A percentile compares a stretch with the other conserved stretches of the same genome.
Conservation (phyloP, 2,888 invertebrate genomes). For the Thereva nobilitata region DNA sequence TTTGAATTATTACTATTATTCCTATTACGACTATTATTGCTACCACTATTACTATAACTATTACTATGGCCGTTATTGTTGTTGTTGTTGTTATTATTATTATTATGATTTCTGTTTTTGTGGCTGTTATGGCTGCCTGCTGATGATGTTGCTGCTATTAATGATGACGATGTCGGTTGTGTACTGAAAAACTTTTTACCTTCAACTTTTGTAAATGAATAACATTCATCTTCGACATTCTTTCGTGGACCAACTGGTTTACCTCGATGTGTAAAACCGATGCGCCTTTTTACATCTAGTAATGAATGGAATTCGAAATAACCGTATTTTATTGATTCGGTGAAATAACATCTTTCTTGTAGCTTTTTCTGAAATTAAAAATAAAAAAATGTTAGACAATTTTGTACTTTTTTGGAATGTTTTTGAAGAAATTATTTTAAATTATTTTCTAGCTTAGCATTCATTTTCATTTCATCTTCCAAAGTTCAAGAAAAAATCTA, state of each 20-base stretch:
- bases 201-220: slow-evolving; percentile 55
- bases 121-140: slow-evolving; percentile 38
- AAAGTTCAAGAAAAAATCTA: no score
- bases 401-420: no score
- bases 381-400: slow-evolving; percentile 10
- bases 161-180: slow-evolving; percentile 30
- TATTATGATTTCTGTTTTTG: slow-evolving; percentile 40
- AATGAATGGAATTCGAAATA: slow-evolving; percentile 57
- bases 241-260: slow-evolving; percentile 56
- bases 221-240: slow-evolving; percentile 55
- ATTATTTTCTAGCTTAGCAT: no score
- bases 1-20: slow-evolving; percentile 30
- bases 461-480: no score
- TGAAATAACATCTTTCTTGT: slow-evolving; percentile 58
- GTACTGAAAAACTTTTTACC: slow-evolving; percentile 54
- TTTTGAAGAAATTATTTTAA: neutral
- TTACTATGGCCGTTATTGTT: slow-evolving; percentile 48
- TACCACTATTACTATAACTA: slow-evolving; percentile 46
- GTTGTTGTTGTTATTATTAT: slow-evolving; percentile 46
- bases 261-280: slow-evolving; percentile 58
- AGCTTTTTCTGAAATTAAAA: slow-evolving; percentile 52
- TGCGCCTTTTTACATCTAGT: slow-evolving; percentile 55
- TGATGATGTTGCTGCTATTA: slow-evolving; percentile 40
- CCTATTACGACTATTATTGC: slow-evolving; percentile 45
- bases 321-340: slow-evolving; percentile 57